These are phyloP conservation scores for Mionectes olivaceus DNA, from an alignment of 2,797 vertebrate genomes.

Conservation along the genomic window DNA sequence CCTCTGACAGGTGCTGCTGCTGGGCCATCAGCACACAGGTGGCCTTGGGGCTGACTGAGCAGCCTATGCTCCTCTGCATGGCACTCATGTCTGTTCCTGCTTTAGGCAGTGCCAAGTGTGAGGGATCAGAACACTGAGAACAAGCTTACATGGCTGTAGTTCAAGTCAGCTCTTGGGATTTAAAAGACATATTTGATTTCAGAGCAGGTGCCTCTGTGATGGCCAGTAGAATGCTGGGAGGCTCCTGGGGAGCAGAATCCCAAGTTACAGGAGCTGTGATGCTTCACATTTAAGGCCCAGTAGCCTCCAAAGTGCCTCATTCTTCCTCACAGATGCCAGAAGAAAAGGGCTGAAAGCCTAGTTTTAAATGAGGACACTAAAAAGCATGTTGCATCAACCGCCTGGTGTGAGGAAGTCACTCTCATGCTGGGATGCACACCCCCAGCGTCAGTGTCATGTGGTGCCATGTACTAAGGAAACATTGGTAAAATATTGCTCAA, in stretches of 20 bases:
- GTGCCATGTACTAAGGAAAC: neutral
- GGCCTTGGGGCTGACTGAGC: neutral
- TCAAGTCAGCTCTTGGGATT: neutral
- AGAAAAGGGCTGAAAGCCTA: neutral
- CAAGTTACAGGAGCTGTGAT: neutral
- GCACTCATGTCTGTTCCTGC: neutral
- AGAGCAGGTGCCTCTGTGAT: neutral
- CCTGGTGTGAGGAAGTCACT: neutral
- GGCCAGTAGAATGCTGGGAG: neutral
- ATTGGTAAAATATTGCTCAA: neutral
- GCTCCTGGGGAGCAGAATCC: neutral
- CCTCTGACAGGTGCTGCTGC: fast-evolving
- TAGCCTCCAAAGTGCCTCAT: neutral
- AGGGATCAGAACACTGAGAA: neutral
- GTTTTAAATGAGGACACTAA: neutral
- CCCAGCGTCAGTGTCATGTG: neutral
- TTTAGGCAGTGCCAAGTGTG: neutral
- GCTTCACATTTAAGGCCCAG: neutral
- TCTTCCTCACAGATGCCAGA: neutral
- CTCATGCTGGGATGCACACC: fast-evolving
- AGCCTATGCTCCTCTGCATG: neutral
- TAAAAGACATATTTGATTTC: neutral
- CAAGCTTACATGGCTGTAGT: neutral
- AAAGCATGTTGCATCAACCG: neutral
- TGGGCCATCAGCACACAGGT: neutral